Conservation (phyloP, 1,140 invertebrate species). For the Lucilia cuprina region DNA sequence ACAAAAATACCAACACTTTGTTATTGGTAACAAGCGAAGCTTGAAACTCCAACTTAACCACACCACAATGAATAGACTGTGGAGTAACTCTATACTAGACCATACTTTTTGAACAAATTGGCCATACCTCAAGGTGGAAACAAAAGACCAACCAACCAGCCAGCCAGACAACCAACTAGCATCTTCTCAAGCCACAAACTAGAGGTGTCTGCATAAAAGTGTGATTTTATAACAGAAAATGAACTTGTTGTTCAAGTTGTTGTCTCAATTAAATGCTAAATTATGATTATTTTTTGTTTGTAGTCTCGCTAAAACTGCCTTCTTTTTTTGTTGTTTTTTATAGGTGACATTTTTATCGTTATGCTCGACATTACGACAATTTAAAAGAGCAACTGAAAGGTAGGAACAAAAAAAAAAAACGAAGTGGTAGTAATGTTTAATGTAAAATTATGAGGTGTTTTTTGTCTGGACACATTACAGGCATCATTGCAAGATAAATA, state of each 20-base stretch:
- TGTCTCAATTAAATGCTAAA: conserved; percentile 28
- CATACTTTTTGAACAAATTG: background rate
- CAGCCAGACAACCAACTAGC: too few relatives aligned
- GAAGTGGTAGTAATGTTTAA: background rate
- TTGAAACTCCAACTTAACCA: background rate
- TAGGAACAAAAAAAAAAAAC: background rate
- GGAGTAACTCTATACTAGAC: background rate
- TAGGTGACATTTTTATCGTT: conserved; percentile 20
- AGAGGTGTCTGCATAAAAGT: background rate
- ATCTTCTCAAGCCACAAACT: background rate
- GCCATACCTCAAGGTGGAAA: background rate
- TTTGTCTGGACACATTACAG: background rate
- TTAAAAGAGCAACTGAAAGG: background rate
- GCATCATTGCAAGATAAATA: background rate
- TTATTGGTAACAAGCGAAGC: conserved; percentile 1
- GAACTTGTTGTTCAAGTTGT: background rate
- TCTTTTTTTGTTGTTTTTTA: too few relatives aligned
- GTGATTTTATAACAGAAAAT: background rate
- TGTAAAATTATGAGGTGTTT: conserved; percentile 8
- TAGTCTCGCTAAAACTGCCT: background rate
- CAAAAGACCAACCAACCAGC: background rate
- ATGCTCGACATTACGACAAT: conserved; percentile 23
- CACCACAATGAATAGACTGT: background rate
- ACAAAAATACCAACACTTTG: conserved; percentile 1
- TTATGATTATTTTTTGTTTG: background rate